phyloP scores from a whole-genome alignment of 2,888 invertebrate species.

The Pachliopta kotzebuea region DNA sequence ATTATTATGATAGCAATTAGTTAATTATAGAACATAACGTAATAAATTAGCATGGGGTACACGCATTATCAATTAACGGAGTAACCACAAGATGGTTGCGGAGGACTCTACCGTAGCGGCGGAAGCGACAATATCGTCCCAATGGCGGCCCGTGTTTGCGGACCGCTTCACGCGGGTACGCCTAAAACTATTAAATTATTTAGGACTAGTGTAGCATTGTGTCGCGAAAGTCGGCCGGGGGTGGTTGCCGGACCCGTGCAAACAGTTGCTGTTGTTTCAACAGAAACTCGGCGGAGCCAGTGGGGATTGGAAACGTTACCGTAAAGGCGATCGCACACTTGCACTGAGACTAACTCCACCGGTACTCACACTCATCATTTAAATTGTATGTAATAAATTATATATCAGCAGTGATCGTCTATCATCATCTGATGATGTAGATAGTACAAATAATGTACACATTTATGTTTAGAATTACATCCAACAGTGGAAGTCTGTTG shows the following conservation, averaged over 20 bases:
- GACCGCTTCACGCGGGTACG: conserved; percentile 54
- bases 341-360: too few species aligned
- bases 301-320: conserved; percentile 59
- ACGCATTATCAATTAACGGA: conserved; percentile 21
- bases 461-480: too few species aligned
- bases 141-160: conserved; percentile 51
- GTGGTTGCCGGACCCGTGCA: conserved; percentile 58
- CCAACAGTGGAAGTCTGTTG: too few species aligned
- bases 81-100: conserved; percentile 19
- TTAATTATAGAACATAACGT: conserved; percentile 12
- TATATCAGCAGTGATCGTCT: too few species aligned
- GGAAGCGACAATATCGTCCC: conserved; percentile 14
- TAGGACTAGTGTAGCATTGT: conserved; percentile 72
- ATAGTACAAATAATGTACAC: too few species aligned
- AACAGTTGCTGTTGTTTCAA: conserved; percentile 70
- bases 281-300: conserved; percentile 41
- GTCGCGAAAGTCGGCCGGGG: conserved; percentile 62
- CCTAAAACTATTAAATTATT: conserved; percentile 74
- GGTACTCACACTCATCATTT: too few species aligned
- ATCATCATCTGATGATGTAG: too few species aligned
- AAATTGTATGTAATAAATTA: too few species aligned
- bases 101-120: conserved; percentile 1
- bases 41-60: conserved; percentile 13
- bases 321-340: conserved; percentile 46
- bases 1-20: neutral